phyloP scores from a whole-genome alignment of 2,113 vertebrate genomes.

The Caracal caracal region DNA sequence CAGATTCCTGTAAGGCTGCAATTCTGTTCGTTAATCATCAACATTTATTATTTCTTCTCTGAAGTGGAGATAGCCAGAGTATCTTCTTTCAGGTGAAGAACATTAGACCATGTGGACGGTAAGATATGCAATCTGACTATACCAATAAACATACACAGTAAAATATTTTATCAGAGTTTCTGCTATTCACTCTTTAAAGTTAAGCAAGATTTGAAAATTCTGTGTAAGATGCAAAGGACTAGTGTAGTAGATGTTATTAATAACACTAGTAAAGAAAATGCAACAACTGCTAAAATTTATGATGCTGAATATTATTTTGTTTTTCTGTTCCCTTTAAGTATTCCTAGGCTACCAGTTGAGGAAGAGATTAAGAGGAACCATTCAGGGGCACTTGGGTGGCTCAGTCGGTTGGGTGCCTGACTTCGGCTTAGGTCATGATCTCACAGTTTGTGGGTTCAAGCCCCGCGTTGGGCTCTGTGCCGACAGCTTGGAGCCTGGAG shows the following conservation, averaged over 20 bases:
- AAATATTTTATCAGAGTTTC: neutral
- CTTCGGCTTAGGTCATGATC: too few species aligned
- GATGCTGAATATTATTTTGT: neutral
- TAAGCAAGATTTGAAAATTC: neutral
- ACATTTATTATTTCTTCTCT: neutral
- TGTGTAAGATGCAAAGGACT: neutral
- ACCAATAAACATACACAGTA: neutral
- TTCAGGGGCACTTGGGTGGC: neutral
- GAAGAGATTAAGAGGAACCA: neutral
- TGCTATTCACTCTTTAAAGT: neutral
- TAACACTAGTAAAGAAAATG: neutral
- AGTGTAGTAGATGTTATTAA: neutral
- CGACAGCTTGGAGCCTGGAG: too few species aligned
- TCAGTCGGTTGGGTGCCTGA: too few species aligned
- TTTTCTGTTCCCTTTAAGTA: neutral
- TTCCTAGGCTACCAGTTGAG: neutral
- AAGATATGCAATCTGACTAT: neutral
- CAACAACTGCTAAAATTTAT: neutral
- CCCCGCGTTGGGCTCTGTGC: too few species aligned
- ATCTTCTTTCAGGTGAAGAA: neutral
- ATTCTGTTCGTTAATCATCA: constrained; percentile 30
- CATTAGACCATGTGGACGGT: neutral
- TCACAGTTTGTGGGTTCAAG: too few species aligned
- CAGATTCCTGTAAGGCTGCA: neutral
- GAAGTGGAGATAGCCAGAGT: neutral